phyloP scores from a whole-genome alignment of 2,113 vertebrate genomes.

The Blennius ocellaris region DNA sequence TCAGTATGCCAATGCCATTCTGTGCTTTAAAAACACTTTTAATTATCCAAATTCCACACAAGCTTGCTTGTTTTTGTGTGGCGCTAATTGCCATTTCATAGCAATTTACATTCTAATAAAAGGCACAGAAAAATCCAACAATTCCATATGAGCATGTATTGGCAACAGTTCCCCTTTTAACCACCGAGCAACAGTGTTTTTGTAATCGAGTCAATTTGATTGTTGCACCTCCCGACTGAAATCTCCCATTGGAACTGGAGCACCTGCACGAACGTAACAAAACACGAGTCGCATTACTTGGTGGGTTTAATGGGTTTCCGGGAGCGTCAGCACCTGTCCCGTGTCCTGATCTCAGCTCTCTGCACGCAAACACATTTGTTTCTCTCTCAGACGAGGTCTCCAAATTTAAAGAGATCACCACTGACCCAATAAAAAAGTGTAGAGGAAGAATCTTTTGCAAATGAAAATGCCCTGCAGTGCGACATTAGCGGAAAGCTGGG shows the following conservation, averaged over 20 bases:
- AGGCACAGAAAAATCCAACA: too few relatives aligned
- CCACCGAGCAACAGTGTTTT: too few relatives aligned
- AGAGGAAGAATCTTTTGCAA: constrained; percentile 59
- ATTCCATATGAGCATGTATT: too few relatives aligned
- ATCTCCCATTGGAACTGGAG: not conserved
- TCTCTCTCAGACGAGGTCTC: constrained; percentile 32
- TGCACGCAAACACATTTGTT: constrained; percentile 25
- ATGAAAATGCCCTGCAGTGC: constrained; percentile 70
- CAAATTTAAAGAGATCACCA: constrained; percentile 55
- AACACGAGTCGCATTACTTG: not conserved
- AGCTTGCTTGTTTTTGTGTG: not conserved
- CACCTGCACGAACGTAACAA: not conserved
- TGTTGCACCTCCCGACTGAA: too few relatives aligned
- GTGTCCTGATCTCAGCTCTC: constrained; percentile 13
- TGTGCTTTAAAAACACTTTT: not conserved
- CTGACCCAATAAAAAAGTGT: constrained; percentile 38
- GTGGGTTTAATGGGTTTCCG: not conserved
- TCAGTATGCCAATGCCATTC: not conserved
- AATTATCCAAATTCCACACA: not conserved
- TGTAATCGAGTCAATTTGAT: too few relatives aligned
- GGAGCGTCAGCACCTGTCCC: constrained; percentile 2
- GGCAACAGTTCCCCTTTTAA: too few relatives aligned
- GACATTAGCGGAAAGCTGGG: constrained; percentile 72
- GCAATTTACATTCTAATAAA: too few relatives aligned
- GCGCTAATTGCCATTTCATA: too few relatives aligned